Evolutionary conservation across 2,888 invertebrate species (phyloP), one percentile per base, ranked within the genome.

Genomic region (Cataglyphis altisquamis): DNA sequence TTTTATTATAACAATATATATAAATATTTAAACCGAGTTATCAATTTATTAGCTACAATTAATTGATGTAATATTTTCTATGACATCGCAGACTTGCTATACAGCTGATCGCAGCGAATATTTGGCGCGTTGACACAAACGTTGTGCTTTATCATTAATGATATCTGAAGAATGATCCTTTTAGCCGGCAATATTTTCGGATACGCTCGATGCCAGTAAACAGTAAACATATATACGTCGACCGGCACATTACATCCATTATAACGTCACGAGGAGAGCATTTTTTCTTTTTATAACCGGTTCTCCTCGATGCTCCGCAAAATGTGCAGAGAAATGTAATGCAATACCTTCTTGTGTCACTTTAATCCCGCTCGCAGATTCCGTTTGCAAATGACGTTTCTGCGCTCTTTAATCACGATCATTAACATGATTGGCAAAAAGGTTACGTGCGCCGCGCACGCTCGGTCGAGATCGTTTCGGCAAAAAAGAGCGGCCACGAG

Each of bases 341-440:
- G 45, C 32, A 45, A 25, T 78, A 70, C 48, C 60, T 80, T 80
- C 78, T 80, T 60, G 60, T 48, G 78, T 80, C 78, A 36, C 45
- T 45, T 70, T 80, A 80, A 80, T 80, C 72, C 41, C 45, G 25
- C 18, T 70, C 45, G 39, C 39, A 25, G 45, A 60, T 48, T 80
- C 45, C 70, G 72, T 80, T 70, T 70, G 70, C 78, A 48, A 70
- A 80, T 80, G 78, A 21, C 55, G 12, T 21, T 21, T 41, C 67
- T 67, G 55, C 57, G 77, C 41, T 15, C 67, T 77, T 77, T 77
- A 77, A 77, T 77, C 77, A 41, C 70, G 72, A 60, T 36, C 60
- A 60, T 70, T 80, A 80, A 70, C 45, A 60, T 60, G 70, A 80
- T 70, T 60, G 72, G 45, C 57, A 70, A 70, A 80, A 80, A 80